phyloP scores from a whole-genome alignment of 2,113 vertebrate species.

The Thermophis baileyi region DNA sequence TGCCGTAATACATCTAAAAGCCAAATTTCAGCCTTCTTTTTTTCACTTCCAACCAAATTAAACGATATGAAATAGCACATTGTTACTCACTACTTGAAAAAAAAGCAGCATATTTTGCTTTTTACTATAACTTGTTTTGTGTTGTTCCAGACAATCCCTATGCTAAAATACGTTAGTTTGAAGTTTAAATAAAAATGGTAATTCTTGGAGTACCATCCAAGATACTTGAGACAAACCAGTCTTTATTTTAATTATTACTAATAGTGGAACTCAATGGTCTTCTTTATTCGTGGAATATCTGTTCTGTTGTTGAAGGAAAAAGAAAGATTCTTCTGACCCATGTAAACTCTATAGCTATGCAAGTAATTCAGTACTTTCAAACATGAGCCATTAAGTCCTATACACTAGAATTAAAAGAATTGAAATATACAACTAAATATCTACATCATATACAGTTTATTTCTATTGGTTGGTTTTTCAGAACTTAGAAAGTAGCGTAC shows the following conservation, averaged over 20 bases:
- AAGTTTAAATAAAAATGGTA: slow-evolving; percentile 36
- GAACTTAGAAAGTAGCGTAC: background rate
- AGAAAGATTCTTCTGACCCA: background rate
- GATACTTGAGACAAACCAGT: background rate
- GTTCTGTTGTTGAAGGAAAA: background rate
- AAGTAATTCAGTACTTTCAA: background rate
- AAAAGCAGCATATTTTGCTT: slow-evolving; percentile 14
- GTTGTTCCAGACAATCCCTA: slow-evolving; percentile 56
- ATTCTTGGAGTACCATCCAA: slow-evolving; percentile 21
- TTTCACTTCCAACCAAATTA: slow-evolving; percentile 43
- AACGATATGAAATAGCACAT: slow-evolving; percentile 31
- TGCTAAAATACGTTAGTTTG: slow-evolving; percentile 27
- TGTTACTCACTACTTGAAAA: slow-evolving; percentile 44
- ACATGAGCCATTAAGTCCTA: background rate
- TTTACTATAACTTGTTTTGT: slow-evolving; percentile 26
- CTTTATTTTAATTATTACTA: background rate
- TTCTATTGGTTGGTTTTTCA: background rate
- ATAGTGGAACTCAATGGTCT: background rate
- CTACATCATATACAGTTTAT: background rate
- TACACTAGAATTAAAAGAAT: background rate
- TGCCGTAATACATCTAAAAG: slow-evolving; percentile 27
- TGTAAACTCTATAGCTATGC: background rate
- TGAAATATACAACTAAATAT: background rate
- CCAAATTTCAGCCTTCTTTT: slow-evolving; percentile 22
- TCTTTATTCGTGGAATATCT: background rate